Evolutionary conservation across 2,797 vertebrate genomes (phyloP).

Genomic region (Taenioides sp.): DNA sequence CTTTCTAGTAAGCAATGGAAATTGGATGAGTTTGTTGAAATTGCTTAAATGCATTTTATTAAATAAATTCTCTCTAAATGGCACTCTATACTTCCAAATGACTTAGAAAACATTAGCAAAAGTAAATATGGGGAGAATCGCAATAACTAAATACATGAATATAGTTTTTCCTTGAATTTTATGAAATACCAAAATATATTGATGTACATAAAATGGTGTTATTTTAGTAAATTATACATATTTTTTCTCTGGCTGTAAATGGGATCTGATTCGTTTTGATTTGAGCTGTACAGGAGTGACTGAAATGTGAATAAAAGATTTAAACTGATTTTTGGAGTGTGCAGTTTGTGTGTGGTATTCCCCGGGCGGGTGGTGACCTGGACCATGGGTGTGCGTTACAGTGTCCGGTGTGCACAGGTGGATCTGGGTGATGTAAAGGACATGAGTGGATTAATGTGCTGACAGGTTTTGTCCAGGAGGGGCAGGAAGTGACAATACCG

Average conservation of each 20-base stretch:
- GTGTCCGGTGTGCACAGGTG: constrained; percentile 53
- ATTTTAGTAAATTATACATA: constrained; percentile 68
- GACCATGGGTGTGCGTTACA: constrained; percentile 53
- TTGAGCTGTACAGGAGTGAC: constrained; percentile 47
- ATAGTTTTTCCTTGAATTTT: constrained; percentile 16
- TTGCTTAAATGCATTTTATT: neutral
- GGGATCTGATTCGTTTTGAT: constrained; percentile 15
- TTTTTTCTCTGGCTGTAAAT: constrained; percentile 52
- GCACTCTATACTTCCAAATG: neutral
- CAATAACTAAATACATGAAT: constrained; percentile 28
- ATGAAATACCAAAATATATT: constrained; percentile 47
- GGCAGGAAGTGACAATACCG: constrained; percentile 36
- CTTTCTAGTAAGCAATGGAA: neutral
- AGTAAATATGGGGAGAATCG: neutral
- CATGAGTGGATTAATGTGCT: constrained; percentile 32
- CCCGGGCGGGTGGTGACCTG: constrained; percentile 38
- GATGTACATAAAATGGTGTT: constrained; percentile 54
- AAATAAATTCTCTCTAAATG: neutral
- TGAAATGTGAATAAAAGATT: constrained; percentile 29
- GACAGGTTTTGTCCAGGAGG: constrained; percentile 54
- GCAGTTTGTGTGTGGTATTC: constrained; percentile 14
- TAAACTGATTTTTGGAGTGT: neutral
- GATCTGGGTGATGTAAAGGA: constrained; percentile 19
- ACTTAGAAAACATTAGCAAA: neutral
- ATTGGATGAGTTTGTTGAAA: neutral